A percentile compares a stretch with the other conserved stretches of the same genome.
These are phyloP conservation scores for Gallinago undulata DNA, from an alignment of 2,113 vertebrate species.

Conservation along the genomic window DNA sequence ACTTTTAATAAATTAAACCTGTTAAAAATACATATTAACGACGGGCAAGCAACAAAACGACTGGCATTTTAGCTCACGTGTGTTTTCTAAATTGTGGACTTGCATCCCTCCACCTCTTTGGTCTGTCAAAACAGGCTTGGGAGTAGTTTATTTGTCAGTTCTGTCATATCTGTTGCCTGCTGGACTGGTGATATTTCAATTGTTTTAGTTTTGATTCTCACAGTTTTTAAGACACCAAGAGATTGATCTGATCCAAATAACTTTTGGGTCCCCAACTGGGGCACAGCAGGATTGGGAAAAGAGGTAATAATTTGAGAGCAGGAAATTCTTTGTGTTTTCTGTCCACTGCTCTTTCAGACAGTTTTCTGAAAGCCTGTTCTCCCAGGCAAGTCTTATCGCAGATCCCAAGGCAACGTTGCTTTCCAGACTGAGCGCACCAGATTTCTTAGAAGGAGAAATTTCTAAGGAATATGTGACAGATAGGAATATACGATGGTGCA, in stretches of 20 bases:
- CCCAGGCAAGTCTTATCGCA: background rate
- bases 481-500: conserved; percentile 59
- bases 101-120: background rate
- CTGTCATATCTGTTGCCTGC: background rate
- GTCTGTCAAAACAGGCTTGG: background rate
- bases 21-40: background rate
- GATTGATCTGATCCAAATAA: conserved; percentile 1
- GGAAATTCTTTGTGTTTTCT: background rate
- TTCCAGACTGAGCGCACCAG: conserved; percentile 63
- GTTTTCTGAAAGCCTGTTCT: conserved; percentile 17
- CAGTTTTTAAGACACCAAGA: background rate
- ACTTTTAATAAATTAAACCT: background rate
- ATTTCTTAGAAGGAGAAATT: conserved; percentile 64
- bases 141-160: conserved; percentile 6
- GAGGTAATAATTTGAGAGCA: background rate
- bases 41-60: background rate
- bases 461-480: conserved; percentile 67
- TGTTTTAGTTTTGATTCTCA: conserved; percentile 1
- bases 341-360: background rate
- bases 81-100: background rate
- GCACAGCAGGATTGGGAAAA: background rate
- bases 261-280: background rate
- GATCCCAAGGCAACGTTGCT: conserved; percentile 51
- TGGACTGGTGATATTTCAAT: background rate
- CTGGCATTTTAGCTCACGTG: accelerated